These are phyloP conservation scores for Dolichotis patagonum DNA, from an alignment of 2,113 vertebrate genomes.

Conservation along the genomic window DNA sequence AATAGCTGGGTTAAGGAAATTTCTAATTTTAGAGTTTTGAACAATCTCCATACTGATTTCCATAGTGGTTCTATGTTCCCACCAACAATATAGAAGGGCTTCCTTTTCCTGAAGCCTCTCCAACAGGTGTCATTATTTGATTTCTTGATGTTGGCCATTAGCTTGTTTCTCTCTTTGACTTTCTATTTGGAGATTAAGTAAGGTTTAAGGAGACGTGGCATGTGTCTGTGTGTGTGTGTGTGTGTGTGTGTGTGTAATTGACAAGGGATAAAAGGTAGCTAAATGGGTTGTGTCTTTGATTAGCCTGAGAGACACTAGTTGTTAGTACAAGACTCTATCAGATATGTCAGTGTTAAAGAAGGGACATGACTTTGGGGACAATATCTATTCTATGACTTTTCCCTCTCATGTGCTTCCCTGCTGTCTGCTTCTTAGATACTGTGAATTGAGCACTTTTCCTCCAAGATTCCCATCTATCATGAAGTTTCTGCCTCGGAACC, in stretches of 20 bases:
- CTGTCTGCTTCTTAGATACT: not conserved
- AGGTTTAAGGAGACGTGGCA: not conserved
- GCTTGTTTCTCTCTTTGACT: not conserved
- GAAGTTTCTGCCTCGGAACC: not conserved
- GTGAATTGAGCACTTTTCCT: not conserved
- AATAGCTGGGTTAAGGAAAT: too few relatives aligned
- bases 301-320: not conserved
- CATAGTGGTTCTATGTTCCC: too few relatives aligned
- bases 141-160: not conserved
- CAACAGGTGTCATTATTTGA: not conserved
- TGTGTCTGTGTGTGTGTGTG: too few relatives aligned
- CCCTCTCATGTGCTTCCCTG: not conserved
- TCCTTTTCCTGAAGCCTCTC: too few relatives aligned
- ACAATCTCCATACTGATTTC: too few relatives aligned
- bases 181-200: not conserved
- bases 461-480: not conserved
- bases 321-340: not conserved
- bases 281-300: not conserved
- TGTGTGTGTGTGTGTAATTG: not conserved
- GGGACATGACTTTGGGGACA: not conserved
- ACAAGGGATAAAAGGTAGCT: not conserved
- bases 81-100: too few relatives aligned
- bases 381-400: not conserved
- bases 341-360: not conserved
- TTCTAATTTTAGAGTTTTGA: too few relatives aligned